Base-by-base conservation (phyloP, 1,140 invertebrate genomes). In the Lasaia peninsularis region DNA sequence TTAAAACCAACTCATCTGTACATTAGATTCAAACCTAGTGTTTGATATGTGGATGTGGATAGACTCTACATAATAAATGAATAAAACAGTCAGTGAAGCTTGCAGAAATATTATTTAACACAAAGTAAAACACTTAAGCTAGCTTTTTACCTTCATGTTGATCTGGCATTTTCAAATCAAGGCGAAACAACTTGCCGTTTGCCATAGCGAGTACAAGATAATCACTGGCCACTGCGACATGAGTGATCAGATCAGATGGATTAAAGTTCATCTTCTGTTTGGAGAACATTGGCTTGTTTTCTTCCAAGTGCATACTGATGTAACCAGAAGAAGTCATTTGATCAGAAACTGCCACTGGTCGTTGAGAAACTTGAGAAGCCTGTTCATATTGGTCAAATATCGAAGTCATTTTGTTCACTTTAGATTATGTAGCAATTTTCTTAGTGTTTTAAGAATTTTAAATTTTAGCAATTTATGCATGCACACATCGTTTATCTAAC, bases 141-240 rank as follows among this genome's bases (percentile, higher is more conserved):
- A n/a, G n/a, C n/a, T n/a, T n/a, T n/a, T n/a, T 35, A 97, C 96
- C 95, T 91, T 96, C 94, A 67, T 93, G 91, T 59, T 93, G 91
- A 58, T 95, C 93, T 8, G 95, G 94, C 65, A 94, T 91, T 63
- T 94, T 93, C 61, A 98, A 88, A 86, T 98, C 95, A 60, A 98
- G 94, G 37, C 96, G 89, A 50, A 97, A 91, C 2, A 98, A 72
- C 52, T 93, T 92, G 73, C 95, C 94, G 78, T 96, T 96, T 18
- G 93, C 92, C 93, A 98, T 95, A 1, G 95, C 93, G 55, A 98
- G 92, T 0, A 96, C 93, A 34, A 98, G 89, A 71, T 93, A 93
- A 75, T 97, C 96, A 72, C 93, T 97, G 14, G 94, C 92, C 1
- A 97, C 95, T 44, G 92, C 93, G 18, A 98, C 87, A 75, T 98